phyloP scores from a whole-genome alignment of 2,113 vertebrate genomes.

The Burhinus oedicnemus region DNA sequence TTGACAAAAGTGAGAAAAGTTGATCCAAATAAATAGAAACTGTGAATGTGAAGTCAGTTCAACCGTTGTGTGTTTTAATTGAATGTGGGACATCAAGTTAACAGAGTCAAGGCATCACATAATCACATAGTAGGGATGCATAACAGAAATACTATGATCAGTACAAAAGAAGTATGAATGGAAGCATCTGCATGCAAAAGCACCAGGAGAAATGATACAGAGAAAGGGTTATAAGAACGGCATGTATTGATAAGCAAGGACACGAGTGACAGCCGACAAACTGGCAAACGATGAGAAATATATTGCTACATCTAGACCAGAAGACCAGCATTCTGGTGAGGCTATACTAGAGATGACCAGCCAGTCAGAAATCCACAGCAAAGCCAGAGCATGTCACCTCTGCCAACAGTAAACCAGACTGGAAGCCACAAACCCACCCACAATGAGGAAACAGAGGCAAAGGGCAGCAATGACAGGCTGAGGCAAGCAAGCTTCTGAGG shows the following conservation, averaged over 20 bases:
- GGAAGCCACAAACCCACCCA: not conserved
- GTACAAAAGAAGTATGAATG: not conserved
- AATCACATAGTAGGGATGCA: not conserved
- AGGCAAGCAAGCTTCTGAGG: not conserved
- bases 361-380: not conserved
- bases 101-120: not conserved
- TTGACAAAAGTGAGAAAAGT: not conserved
- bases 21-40: not conserved
- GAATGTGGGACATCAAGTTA: not conserved
- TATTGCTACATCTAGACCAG: not conserved
- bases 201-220: not conserved
- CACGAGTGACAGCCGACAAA: not conserved
- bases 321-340: not conserved
- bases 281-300: not conserved
- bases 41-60: not conserved
- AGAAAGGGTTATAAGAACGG: fast-evolving
- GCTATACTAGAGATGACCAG: not conserved
- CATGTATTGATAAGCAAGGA: not conserved
- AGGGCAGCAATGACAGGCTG: not conserved
- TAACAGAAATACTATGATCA: not conserved
- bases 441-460: not conserved
- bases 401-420: not conserved
- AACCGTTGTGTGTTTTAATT: not conserved
- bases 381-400: not conserved
- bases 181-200: not conserved